Percentiles rank a stretch among this genome's conserved stretches.
phyloP scores from a whole-genome alignment of 2,888 invertebrate genomes.

The Diaprepes abbreviatus region DNA sequence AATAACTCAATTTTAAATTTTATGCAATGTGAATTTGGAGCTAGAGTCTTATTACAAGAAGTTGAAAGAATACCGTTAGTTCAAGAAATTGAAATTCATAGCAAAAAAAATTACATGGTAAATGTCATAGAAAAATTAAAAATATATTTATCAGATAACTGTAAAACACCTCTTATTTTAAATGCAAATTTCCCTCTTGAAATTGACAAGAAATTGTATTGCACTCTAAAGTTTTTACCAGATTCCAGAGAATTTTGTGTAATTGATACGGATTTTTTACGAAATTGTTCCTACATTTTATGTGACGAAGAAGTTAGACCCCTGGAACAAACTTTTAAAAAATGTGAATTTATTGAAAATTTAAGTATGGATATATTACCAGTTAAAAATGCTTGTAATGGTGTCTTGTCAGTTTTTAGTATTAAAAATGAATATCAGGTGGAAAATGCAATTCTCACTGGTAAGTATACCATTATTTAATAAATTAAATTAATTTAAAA shows the following conservation, averaged over 20 bases:
- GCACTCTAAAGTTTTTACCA: constrained; percentile 65
- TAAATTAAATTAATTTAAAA: no score
- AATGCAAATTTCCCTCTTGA: constrained; percentile 71
- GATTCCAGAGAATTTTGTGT: constrained; percentile 69
- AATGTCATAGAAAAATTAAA: constrained; percentile 69
- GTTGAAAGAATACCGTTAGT: constrained; percentile 63
- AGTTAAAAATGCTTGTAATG: constrained; percentile 69
- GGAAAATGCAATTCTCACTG: constrained; percentile 69
- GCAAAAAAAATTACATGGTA: constrained; percentile 57
- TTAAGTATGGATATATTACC: constrained; percentile 65
- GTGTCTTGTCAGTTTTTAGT: constrained; percentile 60
- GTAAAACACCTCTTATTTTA: constrained; percentile 69
- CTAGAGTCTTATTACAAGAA: constrained; percentile 71
- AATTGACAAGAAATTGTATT: constrained; percentile 61
- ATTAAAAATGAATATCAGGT: constrained; percentile 52
- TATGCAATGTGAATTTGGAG: constrained; percentile 72
- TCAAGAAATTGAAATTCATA: constrained; percentile 68
- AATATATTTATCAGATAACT: constrained; percentile 69
- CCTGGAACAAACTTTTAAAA: constrained; percentile 31
- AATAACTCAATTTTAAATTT: constrained; percentile 71
- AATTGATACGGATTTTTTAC: constrained; percentile 69
- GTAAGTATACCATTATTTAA: constrained; percentile 59
- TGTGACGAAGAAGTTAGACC: constrained; percentile 49
- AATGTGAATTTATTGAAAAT: constrained; percentile 27
- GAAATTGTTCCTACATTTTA: constrained; percentile 67